Percentiles rank a stretch among this genome's conserved stretches.
phyloP scores from a whole-genome alignment of 2,113 vertebrate species.

The Xenopus tropicalis region DNA sequence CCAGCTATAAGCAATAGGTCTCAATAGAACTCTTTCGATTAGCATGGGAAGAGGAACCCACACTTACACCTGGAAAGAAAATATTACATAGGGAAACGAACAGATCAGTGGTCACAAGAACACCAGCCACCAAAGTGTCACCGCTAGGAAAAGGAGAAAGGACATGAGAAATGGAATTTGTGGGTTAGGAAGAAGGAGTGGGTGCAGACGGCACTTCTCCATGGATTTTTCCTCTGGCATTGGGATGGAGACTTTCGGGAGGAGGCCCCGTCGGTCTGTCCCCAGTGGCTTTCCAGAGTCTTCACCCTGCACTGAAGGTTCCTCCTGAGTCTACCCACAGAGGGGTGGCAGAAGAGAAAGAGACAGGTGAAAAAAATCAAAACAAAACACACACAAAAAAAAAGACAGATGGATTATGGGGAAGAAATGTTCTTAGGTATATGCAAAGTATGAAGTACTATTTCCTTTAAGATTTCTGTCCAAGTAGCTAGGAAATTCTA shows the following conservation, averaged over 20 bases:
- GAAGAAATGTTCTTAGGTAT: constrained; percentile 70
- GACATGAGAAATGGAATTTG: constrained; percentile 80
- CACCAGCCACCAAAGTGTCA: constrained; percentile 85
- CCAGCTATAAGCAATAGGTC: no score
- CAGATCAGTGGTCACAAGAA: constrained; percentile 68
- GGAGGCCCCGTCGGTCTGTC: constrained; percentile 63
- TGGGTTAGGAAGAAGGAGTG: constrained; percentile 66
- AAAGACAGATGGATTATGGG: constrained; percentile 71
- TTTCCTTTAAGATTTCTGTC: not conserved
- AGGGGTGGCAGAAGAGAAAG: constrained; percentile 90
- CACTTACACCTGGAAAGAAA: not conserved
- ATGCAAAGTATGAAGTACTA: constrained; percentile 64
- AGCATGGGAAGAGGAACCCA: no score
- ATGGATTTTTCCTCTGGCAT: constrained; percentile 74
- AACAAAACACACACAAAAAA: constrained; percentile 49
- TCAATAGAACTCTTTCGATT: not conserved
- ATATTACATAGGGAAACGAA: not conserved
- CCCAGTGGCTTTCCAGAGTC: constrained; percentile 70
- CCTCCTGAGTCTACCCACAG: constrained; percentile 78
- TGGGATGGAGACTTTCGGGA: constrained; percentile 76
- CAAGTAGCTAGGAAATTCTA: no score
- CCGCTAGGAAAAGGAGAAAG: constrained; percentile 73
- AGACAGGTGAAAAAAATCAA: constrained; percentile 78
- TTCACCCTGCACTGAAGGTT: constrained; percentile 77
- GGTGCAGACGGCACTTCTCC: constrained; percentile 70